A percentile compares a stretch with the other conserved stretches of the same genome.
These are phyloP conservation scores for Petrocephalus schoutedeni DNA, from an alignment of 2,797 vertebrate genomes.

Conservation along the genomic window DNA sequence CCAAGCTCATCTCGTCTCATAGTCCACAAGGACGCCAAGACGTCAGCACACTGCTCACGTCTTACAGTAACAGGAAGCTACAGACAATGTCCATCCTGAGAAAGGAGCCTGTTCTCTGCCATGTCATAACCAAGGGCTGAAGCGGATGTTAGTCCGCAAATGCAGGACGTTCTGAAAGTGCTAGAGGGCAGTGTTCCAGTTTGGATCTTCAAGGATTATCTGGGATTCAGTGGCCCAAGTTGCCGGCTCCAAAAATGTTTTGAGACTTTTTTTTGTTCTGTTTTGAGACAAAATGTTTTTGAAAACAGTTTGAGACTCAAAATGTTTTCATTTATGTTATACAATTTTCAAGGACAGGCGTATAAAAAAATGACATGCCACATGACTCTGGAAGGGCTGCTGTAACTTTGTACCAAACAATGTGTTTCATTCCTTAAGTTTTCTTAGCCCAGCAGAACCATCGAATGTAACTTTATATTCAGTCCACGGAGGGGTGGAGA, in stretches of 20 bases:
- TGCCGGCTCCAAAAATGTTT: neutral
- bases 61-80: neutral
- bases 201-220: neutral
- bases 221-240: neutral
- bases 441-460: neutral
- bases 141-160: neutral
- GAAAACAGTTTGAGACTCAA: neutral
- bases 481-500: neutral
- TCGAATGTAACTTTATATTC: neutral
- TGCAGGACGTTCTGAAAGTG: neutral
- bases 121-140: neutral
- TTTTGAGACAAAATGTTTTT: neutral
- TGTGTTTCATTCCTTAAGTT: constrained; percentile 1
- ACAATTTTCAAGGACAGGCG: neutral
- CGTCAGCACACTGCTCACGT: neutral
- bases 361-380: neutral
- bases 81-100: neutral
- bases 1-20: neutral
- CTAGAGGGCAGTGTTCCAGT: neutral
- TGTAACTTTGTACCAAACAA: neutral
- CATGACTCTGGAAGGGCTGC: neutral
- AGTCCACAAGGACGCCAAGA: neutral
- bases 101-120: neutral
- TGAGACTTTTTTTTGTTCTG: too few relatives aligned
- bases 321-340: neutral